phyloP scores from a whole-genome alignment of 2,888 invertebrate genomes.

The Aradus depressus region DNA sequence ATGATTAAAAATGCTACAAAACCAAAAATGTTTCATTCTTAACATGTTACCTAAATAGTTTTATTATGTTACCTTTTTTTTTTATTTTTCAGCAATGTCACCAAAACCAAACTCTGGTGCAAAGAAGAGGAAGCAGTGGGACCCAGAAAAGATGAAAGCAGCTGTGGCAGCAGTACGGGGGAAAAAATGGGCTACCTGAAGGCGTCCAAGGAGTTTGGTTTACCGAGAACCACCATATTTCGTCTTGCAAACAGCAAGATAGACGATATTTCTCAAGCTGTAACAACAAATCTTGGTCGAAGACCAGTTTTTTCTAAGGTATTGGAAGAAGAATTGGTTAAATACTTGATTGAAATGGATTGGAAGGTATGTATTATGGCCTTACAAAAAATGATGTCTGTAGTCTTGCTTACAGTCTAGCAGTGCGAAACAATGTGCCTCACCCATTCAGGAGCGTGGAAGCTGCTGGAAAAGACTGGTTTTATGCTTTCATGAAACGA shows the following conservation, averaged over 20 bases:
- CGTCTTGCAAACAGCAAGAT: no score
- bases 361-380: constrained; percentile 19
- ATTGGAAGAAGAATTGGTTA: constrained; percentile 19
- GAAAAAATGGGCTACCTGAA: not conserved
- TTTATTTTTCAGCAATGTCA: no score
- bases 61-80: no score
- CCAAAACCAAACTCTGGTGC: no score
- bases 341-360: constrained; percentile 23
- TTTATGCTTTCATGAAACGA: not conserved
- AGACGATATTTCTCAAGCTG: no score
- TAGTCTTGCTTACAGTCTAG: constrained; percentile 21
- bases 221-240: no score
- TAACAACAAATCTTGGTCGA: constrained; percentile 9
- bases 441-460: no score
- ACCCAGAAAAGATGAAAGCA: not conserved
- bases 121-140: not conserved
- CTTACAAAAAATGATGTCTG: constrained; percentile 18
- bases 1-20: no score
- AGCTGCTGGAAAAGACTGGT: not conserved
- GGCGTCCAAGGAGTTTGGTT: not conserved
- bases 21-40: no score
- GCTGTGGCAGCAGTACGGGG: not conserved
- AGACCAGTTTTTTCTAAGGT: constrained; percentile 8
- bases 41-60: no score
- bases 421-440: constrained; percentile 21